Evolutionary conservation across 2,888 invertebrate genomes (phyloP).

Genomic region (Xylota segnis): DNA sequence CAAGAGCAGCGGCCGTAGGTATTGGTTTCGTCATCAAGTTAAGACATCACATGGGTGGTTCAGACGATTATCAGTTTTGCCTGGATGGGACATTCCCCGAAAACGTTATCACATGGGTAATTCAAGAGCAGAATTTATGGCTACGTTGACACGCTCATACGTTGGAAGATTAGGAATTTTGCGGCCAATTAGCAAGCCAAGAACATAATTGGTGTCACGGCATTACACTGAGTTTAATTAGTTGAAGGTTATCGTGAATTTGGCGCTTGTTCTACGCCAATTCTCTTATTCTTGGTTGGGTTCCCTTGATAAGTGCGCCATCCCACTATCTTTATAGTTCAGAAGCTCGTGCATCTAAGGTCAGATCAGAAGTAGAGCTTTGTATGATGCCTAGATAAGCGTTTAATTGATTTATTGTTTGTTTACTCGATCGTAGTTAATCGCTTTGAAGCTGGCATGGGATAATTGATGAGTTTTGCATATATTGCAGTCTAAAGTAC

Average conservation of each 20-base stretch:
- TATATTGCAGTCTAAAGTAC: conserved; percentile 6
- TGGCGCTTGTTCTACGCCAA: not conserved
- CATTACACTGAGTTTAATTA: not conserved
- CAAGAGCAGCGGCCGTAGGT: not conserved
- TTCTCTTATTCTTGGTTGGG: not conserved
- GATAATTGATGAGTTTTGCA: conserved; percentile 9
- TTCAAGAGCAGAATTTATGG: not conserved
- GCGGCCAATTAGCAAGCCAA: conserved; percentile 26
- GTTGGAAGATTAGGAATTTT: not conserved
- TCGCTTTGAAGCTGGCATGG: not conserved
- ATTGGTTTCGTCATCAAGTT: not conserved
- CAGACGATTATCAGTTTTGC: not conserved
- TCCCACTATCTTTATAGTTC: not conserved
- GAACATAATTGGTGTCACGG: conserved; percentile 28
- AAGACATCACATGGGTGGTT: conserved; percentile 11
- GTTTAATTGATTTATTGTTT: conserved; percentile 10
- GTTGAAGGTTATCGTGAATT: conserved; percentile 5
- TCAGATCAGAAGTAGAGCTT: not conserved
- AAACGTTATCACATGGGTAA: conserved; percentile 1
- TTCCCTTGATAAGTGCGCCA: not conserved
- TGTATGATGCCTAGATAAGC: conserved; percentile 23
- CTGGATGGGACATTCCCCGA: conserved; percentile 5
- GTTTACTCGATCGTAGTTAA: conserved; percentile 7
- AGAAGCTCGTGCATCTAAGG: not conserved
- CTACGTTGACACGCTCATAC: not conserved